Conservation (phyloP, 2,113 vertebrate genomes). For the Sprattus sprattus region DNA sequence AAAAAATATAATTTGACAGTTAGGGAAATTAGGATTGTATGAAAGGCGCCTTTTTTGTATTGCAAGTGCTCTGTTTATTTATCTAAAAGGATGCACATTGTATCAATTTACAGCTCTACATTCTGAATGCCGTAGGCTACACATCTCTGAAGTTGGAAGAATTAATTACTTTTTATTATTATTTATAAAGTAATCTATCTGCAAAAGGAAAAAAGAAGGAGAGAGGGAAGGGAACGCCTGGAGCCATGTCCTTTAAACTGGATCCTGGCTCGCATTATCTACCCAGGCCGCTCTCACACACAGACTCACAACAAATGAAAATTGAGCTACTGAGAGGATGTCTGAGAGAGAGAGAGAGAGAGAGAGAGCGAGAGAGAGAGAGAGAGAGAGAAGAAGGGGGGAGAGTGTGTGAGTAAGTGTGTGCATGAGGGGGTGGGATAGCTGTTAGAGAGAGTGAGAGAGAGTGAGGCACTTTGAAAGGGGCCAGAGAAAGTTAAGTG, state of each 20-base stretch:
- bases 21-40: conserved; percentile 65
- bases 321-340: conserved; percentile 39
- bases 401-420: conserved; percentile 26
- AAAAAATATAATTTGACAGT: conserved; percentile 70
- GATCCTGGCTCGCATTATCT: conserved; percentile 78
- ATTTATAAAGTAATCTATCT: conserved; percentile 81
- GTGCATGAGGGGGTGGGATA: not conserved
- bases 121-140: conserved; percentile 82
- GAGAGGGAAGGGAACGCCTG: conserved; percentile 56
- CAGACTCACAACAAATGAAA: conserved; percentile 64
- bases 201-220: conserved; percentile 35
- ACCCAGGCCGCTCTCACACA: conserved; percentile 66
- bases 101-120: conserved; percentile 82
- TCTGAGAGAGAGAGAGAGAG: not conserved
- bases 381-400: conserved; percentile 3
- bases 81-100: conserved; percentile 99
- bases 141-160: conserved; percentile 93
- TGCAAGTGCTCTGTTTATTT: conserved; percentile 80
- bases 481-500: conserved; percentile 25
- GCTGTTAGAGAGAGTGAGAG: conserved; percentile 7
- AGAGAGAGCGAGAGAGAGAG: conserved; percentile 35
- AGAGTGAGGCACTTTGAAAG: conserved; percentile 2
- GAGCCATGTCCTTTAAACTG: conserved; percentile 78
- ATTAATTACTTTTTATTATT: conserved; percentile 97
- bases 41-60: conserved; percentile 71